Evolutionary conservation across 1,140 invertebrate species (phyloP), one percentile per base, ranked within the genome.

Genomic region (Dermatophagoides farinae): DNA sequence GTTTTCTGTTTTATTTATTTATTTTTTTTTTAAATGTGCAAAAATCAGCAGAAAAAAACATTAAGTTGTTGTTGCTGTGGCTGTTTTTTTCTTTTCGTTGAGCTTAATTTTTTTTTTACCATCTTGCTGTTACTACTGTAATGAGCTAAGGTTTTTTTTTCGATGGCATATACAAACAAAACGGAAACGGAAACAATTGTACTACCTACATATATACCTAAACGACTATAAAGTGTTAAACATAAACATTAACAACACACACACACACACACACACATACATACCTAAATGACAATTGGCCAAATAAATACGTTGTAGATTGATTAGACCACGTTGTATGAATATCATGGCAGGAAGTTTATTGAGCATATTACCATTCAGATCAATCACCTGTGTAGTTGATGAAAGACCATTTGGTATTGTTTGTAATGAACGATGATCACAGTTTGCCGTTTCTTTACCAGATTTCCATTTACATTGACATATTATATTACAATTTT

Each of bases 381-480:
- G 77, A 72, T 91, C 86, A 65, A 92, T 73, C 61, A 92, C 86
- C 76, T 92, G 88, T 5, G 87, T 90, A 64, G 83, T 85, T 5
- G 81, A 78, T 71, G 88, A 84, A 54, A 90, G 81, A 64, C 78
- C 80, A 60, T 82, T 80, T 0, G 88, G 88, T 60, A 92, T 81
- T 43, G 80, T 81, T 63, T 83, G 86, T 52, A 91, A 76, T 37
- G 77, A 80, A 20, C 84, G 79, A 70, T 86, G 80, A 60, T 81
- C 77, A 73, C 88, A 92, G 73, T 88, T 86, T 5, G 88, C 86
- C 61, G 84, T 85, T 67, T 87, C 81, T 69, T 91, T 91, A 1
- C 88, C 88, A 67, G 82, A 80, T 71, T 88, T 91, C 88, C 88
- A 91, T 68, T 86, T 89, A 75, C 88, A 91, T 12, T 77, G 75